phyloP scores from a whole-genome alignment of 2,797 vertebrate genomes.

The Rhyacichthys aspro region DNA sequence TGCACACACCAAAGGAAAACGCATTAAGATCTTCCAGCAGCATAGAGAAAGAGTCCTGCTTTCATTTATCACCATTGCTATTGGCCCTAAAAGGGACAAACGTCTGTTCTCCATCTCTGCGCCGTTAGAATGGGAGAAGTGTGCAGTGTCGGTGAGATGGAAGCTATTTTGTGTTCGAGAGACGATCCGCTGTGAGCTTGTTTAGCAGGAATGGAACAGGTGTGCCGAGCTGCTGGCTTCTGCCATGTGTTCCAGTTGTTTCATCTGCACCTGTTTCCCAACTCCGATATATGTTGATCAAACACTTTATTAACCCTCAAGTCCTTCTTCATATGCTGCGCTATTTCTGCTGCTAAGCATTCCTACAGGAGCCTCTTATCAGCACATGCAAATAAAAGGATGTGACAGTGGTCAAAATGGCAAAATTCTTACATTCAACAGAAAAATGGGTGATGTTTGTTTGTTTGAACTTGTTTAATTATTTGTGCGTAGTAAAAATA shows the following conservation, averaged over 20 bases:
- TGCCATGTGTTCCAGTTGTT: slow-evolving; percentile 74
- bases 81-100: slow-evolving; percentile 75
- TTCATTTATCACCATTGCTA: slow-evolving; percentile 76
- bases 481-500: no score
- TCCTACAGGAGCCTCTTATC: slow-evolving; percentile 12
- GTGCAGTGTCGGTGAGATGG: slow-evolving; percentile 48
- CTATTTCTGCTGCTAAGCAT: slow-evolving; percentile 19
- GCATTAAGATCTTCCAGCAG: slow-evolving; percentile 70
- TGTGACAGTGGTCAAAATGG: slow-evolving; percentile 17
- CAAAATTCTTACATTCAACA: not conserved
- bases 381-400: slow-evolving; percentile 9
- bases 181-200: slow-evolving; percentile 68
- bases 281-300: slow-evolving; percentile 59
- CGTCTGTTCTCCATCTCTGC: slow-evolving; percentile 71
- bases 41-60: slow-evolving; percentile 65
- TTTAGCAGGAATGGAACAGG: slow-evolving; percentile 75
- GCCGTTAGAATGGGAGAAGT: slow-evolving; percentile 72
- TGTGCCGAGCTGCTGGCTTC: slow-evolving; percentile 75
- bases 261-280: slow-evolving; percentile 73
- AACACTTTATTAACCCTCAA: slow-evolving; percentile 68
- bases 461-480: no score
- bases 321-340: slow-evolving; percentile 28
- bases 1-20: slow-evolving; percentile 63
- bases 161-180: slow-evolving; percentile 69
- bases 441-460: no score